phyloP scores from a whole-genome alignment of 1,140 invertebrate species.

The Gryon sp. region DNA sequence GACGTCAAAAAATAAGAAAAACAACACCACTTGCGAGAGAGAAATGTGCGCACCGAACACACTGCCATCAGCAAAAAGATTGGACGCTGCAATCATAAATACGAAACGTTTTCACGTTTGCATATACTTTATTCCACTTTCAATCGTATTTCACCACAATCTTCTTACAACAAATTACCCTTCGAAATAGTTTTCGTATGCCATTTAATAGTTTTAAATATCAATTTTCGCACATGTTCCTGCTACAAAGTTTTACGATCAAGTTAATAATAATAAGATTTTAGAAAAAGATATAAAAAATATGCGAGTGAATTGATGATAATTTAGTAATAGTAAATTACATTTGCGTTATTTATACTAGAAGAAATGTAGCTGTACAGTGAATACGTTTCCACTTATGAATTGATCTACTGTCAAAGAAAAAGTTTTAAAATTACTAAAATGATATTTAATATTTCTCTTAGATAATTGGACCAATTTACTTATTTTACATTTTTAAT shows the following conservation, averaged over 20 bases:
- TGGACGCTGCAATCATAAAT: conserved; percentile 34
- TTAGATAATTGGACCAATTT: too few species aligned
- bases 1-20: conserved; percentile 50
- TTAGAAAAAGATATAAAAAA: conserved; percentile 48
- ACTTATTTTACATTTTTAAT: too few species aligned
- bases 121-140: conserved; percentile 57
- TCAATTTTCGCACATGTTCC: conserved; percentile 65
- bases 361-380: too few species aligned
- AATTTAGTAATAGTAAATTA: conserved; percentile 31
- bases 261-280: conserved; percentile 67
- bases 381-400: too few species aligned
- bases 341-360: conserved; percentile 4
- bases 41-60: conserved; percentile 38
- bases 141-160: too few species aligned
- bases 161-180: too few species aligned
- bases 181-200: too few species aligned
- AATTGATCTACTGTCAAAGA: background rate
- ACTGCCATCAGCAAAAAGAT: conserved; percentile 38
- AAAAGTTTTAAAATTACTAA: too few species aligned
- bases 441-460: too few species aligned
- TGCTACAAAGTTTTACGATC: conserved; percentile 55
- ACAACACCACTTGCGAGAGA: conserved; percentile 44
- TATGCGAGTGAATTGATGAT: conserved; percentile 14
- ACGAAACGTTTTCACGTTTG: conserved; percentile 15
- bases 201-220: too few species aligned